Percentiles rank a stretch among this genome's conserved stretches.
Conservation (phyloP, 2,797 vertebrate species). For the Alosa sapidissima region DNA sequence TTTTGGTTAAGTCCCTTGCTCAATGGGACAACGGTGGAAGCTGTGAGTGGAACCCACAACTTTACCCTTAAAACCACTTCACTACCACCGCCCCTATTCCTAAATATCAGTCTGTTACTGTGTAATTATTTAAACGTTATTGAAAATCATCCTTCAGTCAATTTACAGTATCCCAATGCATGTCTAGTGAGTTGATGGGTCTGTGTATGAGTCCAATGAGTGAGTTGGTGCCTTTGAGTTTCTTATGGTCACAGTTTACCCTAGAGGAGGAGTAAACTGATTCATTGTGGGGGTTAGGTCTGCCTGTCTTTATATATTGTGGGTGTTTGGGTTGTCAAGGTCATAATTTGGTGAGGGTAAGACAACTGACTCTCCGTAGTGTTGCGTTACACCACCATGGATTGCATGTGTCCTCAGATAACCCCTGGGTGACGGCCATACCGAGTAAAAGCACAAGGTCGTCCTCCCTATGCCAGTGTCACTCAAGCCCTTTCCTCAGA, state of each 20-base stretch:
- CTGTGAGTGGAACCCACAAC: too few species aligned
- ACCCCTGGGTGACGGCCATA: conserved; percentile 9
- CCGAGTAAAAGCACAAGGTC: not conserved
- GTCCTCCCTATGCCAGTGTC: not conserved
- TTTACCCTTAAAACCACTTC: too few species aligned
- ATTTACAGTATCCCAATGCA: not conserved
- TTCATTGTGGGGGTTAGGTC: too few species aligned
- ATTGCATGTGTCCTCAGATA: conserved; percentile 1
- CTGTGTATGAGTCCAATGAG: too few species aligned
- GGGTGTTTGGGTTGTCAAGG: conserved; percentile 23
- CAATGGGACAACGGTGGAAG: too few species aligned
- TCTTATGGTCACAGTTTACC: too few species aligned
- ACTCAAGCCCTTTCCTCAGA: not conserved
- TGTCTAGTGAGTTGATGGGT: too few species aligned
- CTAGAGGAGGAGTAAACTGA: too few species aligned
- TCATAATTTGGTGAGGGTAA: conserved; percentile 11
- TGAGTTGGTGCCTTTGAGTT: too few species aligned
- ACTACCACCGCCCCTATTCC: too few species aligned
- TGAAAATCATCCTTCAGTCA: not conserved
- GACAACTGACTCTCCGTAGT: conserved; percentile 18
- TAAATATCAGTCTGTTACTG: not conserved
- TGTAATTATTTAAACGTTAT: not conserved
- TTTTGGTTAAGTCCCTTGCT: too few species aligned
- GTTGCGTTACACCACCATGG: conserved; percentile 21
- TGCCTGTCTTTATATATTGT: too few species aligned